Evolutionary conservation across 2,888 invertebrate species (phyloP).

Genomic region (Micoletzkya japonica): DNA sequence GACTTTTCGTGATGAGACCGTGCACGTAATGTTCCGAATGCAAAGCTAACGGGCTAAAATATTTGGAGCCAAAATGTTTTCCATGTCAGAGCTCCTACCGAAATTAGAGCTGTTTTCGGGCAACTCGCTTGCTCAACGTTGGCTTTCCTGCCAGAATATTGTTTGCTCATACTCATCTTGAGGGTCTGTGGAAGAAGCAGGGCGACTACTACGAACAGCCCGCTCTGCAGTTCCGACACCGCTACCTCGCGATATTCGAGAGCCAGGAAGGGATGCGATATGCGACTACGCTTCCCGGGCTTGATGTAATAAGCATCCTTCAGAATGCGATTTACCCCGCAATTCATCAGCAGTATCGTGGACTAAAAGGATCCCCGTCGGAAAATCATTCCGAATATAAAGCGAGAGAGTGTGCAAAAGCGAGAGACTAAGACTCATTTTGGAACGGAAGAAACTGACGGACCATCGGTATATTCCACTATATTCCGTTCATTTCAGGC

Average conservation of each 20-base stretch:
- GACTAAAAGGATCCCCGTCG: too few relatives aligned
- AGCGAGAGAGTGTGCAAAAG: too few relatives aligned
- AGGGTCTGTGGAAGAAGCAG: slow-evolving; percentile 41
- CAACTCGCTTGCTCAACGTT: background rate
- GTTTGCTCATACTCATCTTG: slow-evolving; percentile 10
- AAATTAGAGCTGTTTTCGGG: background rate
- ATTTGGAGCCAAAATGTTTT: background rate
- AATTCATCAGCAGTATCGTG: background rate
- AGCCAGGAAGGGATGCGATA: background rate
- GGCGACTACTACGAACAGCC: slow-evolving; percentile 37
- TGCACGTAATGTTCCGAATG: too few relatives aligned
- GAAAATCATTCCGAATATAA: too few relatives aligned
- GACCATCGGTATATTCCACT: too few relatives aligned
- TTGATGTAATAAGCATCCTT: too few relatives aligned
- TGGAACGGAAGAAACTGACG: too few relatives aligned
- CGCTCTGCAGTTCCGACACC: slow-evolving; percentile 32
- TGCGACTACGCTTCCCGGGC: slow-evolving; percentile 5
- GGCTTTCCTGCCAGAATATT: too few relatives aligned
- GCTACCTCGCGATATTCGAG: slow-evolving; percentile 30
- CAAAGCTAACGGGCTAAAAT: too few relatives aligned
- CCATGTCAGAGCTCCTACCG: too few relatives aligned
- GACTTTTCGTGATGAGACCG: too few relatives aligned
- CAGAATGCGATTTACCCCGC: background rate
- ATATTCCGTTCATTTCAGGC: background rate
- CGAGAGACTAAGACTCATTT: too few relatives aligned